Percentiles rank a stretch among this genome's conserved stretches.
Evolutionary conservation across 2,888 invertebrate species (phyloP).

Genomic region (Lypha dubia): DNA sequence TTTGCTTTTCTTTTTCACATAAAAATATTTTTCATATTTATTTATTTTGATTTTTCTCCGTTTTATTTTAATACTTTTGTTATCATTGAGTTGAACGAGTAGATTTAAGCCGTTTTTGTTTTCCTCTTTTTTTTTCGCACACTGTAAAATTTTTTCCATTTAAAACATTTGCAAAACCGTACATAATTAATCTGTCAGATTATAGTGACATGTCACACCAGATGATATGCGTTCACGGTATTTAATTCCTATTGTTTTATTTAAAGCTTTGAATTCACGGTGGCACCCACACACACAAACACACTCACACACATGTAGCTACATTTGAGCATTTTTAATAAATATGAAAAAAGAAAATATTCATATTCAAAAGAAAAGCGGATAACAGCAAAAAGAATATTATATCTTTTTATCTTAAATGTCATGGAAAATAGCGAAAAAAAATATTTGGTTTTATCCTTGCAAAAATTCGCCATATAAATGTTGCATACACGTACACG

Average conservation of each 20-base stretch:
- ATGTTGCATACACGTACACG: conserved; percentile 22
- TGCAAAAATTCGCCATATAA: conserved; percentile 37
- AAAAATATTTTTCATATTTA: conserved; percentile 45
- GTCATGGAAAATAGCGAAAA: neutral
- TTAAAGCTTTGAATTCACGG: conserved; percentile 52
- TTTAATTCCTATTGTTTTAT: conserved; percentile 71
- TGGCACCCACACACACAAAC: neutral
- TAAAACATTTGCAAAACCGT: conserved; percentile 73
- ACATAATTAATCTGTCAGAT: conserved; percentile 82
- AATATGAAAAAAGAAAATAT: neutral
- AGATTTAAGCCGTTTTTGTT: conserved; percentile 15
- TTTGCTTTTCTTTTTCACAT: conserved; percentile 48
- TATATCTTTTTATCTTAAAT: neutral
- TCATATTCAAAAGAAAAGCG: neutral
- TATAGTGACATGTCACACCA: conserved; percentile 80
- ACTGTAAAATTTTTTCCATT: conserved; percentile 41
- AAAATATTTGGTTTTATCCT: neutral
- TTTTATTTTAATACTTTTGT: conserved; percentile 13
- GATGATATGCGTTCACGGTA: conserved; percentile 69
- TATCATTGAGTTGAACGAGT: conserved; percentile 13
- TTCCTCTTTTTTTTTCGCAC: conserved; percentile 12
- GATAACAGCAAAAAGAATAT: neutral
- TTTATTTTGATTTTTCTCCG: neutral
- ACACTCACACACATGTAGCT: neutral
- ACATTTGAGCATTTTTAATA: neutral